These are phyloP conservation scores for Grammomys dolichurus DNA, from an alignment of 2,113 vertebrate genomes.

Conservation along the genomic window DNA sequence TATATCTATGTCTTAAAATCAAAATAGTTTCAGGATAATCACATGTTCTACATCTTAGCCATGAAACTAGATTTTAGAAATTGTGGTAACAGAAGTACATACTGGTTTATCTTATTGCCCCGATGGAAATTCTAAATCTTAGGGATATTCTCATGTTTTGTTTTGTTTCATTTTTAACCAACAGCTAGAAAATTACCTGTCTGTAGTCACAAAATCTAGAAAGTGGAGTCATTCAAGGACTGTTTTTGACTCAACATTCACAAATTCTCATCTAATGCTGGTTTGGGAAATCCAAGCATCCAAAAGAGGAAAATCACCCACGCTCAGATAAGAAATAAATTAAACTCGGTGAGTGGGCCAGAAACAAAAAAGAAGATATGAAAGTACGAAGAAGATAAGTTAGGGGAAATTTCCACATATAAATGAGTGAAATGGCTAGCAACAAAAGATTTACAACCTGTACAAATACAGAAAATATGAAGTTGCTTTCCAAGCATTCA, in stretches of 20 bases:
- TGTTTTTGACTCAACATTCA: background rate
- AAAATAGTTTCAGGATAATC: conserved; percentile 32
- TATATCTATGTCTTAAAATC: conserved; percentile 35
- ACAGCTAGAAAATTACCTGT: conserved; percentile 10
- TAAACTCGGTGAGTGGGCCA: background rate
- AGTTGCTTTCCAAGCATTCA: background rate
- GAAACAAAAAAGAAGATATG: background rate
- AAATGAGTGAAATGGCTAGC: background rate
- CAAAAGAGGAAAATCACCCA: background rate
- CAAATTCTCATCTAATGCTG: background rate
- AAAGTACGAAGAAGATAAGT: background rate
- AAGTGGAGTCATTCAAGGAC: background rate
- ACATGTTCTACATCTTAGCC: conserved; percentile 12
- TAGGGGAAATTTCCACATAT: background rate
- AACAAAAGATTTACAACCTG: background rate
- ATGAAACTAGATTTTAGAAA: conserved; percentile 40
- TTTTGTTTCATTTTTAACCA: background rate
- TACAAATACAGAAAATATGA: background rate
- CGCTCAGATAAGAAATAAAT: background rate
- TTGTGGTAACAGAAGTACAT: conserved; percentile 16
- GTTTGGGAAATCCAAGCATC: background rate
- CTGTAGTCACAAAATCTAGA: conserved; percentile 39
- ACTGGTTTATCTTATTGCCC: conserved; percentile 42
- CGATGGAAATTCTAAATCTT: background rate
- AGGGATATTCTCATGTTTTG: background rate